These are phyloP conservation scores for Carcina quercana DNA, from an alignment of 2,888 invertebrate genomes.

Conservation along the genomic window DNA sequence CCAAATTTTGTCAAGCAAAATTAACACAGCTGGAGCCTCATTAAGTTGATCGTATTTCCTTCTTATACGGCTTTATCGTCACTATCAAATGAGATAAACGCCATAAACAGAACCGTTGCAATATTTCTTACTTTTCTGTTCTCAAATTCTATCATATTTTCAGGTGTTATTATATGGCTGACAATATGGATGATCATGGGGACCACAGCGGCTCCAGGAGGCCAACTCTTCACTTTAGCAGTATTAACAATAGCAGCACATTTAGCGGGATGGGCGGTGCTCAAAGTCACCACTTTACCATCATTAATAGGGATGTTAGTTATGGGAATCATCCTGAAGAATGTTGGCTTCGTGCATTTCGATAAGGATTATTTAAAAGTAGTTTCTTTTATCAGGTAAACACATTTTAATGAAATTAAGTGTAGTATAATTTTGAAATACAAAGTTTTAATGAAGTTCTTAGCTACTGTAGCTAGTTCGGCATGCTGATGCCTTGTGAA, in stretches of 20 bases:
- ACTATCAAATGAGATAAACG: too few species aligned
- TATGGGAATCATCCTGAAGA: conserved; percentile 78
- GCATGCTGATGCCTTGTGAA: too few species aligned
- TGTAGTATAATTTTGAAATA: too few species aligned
- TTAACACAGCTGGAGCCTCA: too few species aligned
- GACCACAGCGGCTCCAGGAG: conserved; percentile 80
- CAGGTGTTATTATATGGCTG: conserved; percentile 78
- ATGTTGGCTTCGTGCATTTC: conserved; percentile 77
- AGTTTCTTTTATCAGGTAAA: conserved; percentile 76
- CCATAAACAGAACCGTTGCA: too few species aligned
- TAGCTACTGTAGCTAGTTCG: too few species aligned
- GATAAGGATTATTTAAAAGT: conserved; percentile 76
- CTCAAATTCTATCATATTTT: too few species aligned
- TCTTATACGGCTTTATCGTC: too few species aligned
- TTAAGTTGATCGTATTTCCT: too few species aligned
- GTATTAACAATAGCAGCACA: conserved; percentile 79
- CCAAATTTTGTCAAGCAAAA: too few species aligned
- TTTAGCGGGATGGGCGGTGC: conserved; percentile 83
- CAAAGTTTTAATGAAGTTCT: too few species aligned
- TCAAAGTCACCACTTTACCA: conserved; percentile 79
- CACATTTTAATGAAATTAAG: not conserved
- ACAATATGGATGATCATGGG: conserved; percentile 80
- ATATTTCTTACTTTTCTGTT: too few species aligned
- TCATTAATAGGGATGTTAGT: conserved; percentile 86
- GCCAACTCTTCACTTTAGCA: conserved; percentile 80